Conservation (phyloP, 2,797 vertebrate species). For the Karalla daura region DNA sequence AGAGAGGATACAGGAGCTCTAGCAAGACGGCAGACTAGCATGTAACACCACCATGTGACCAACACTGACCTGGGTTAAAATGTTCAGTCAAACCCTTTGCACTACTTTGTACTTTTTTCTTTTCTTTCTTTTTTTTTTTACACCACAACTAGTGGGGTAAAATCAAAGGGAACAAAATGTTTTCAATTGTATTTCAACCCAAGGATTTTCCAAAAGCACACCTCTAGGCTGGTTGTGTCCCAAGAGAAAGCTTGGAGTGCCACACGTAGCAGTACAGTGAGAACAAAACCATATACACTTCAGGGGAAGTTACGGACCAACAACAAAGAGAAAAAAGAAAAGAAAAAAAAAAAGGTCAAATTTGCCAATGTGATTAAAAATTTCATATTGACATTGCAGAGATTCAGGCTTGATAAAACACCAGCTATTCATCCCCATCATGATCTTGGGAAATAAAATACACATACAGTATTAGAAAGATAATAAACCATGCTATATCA, state of each 20-base stretch:
- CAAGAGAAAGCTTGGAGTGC: constrained; percentile 52
- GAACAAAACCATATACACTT: constrained; percentile 65
- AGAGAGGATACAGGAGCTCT: constrained; percentile 75
- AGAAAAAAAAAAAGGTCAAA: constrained; percentile 40
- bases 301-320: constrained; percentile 57
- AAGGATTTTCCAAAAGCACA: constrained; percentile 51
- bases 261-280: constrained; percentile 60
- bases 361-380: constrained; percentile 59
- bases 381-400: constrained; percentile 54
- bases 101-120: constrained; percentile 46
- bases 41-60: constrained; percentile 70
- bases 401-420: constrained; percentile 65
- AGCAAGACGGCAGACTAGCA: constrained; percentile 75
- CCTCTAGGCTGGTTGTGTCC: constrained; percentile 42
- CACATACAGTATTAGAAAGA: constrained; percentile 70
- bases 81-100: constrained; percentile 47
- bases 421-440: constrained; percentile 53
- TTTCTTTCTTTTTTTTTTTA: too few species aligned
- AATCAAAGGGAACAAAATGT: constrained; percentile 33
- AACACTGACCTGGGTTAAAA: constrained; percentile 71
- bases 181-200: constrained; percentile 53
- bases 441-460: constrained; percentile 67
- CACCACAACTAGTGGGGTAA: constrained; percentile 37
- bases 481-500: constrained; percentile 75
- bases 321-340: constrained; percentile 48